Conservation (phyloP, 2,888 invertebrate species). For the Drosophila sordidula region DNA sequence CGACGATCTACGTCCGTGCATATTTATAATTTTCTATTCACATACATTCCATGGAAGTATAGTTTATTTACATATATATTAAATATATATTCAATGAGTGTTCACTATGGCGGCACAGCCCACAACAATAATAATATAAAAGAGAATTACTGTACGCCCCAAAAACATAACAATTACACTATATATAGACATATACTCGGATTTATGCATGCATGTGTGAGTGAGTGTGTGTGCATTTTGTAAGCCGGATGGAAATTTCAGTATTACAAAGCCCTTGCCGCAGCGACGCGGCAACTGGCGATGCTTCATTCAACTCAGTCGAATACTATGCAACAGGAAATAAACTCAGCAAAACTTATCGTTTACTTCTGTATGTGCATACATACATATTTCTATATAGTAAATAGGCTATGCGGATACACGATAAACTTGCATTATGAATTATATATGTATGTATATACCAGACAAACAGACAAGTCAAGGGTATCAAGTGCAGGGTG, state of each 20-base stretch:
- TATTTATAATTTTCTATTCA: slow-evolving; percentile 10
- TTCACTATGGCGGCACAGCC: slow-evolving; percentile 40
- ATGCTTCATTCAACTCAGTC: slow-evolving; percentile 34
- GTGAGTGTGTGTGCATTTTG: slow-evolving; percentile 6
- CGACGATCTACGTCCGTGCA: slow-evolving; percentile 12
- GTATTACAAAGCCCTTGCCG: slow-evolving; percentile 40
- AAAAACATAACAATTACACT: slow-evolving; percentile 16
- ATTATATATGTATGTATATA: slow-evolving; percentile 3
- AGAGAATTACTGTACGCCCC: slow-evolving; percentile 33
- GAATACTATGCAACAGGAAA: slow-evolving; percentile 17
- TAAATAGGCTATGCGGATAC: slow-evolving; percentile 8
- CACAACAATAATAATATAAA: slow-evolving; percentile 27
- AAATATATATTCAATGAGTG: slow-evolving; percentile 27
- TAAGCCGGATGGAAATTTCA: slow-evolving; percentile 62
- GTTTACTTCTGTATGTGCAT: slow-evolving; percentile 9
- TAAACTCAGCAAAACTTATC: slow-evolving; percentile 39
- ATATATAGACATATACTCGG: slow-evolving; percentile 5
- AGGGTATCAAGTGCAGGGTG: neutral
- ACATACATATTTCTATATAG: slow-evolving; percentile 3
- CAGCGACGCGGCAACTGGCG: slow-evolving; percentile 23
- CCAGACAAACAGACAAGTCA: slow-evolving; percentile 13
- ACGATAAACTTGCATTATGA: slow-evolving; percentile 28
- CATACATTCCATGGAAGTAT: slow-evolving; percentile 2
- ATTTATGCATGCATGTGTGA: neutral
- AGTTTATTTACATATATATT: neutral